phyloP scores from a whole-genome alignment of 2,888 invertebrate genomes.

The Lottia gigantea region DNA sequence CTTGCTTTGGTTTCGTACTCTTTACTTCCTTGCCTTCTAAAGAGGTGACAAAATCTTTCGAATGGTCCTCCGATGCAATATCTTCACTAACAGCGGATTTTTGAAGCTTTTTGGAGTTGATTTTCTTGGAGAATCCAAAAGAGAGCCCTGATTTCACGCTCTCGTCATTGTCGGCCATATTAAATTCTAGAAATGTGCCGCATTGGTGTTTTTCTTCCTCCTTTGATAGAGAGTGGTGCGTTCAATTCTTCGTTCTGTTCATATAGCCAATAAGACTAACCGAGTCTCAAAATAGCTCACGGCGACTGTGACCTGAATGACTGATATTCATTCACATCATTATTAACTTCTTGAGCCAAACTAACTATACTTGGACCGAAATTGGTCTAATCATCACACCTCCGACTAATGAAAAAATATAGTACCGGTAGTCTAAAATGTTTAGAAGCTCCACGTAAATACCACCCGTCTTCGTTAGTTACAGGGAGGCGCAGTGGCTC shows the following conservation, averaged over 20 bases:
- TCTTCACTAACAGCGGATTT: conserved; percentile 35
- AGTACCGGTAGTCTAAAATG: no score
- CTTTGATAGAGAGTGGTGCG: background rate
- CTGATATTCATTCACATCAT: no score
- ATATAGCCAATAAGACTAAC: no score
- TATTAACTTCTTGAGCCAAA: no score
- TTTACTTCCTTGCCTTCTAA: conserved; percentile 47
- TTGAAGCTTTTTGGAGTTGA: conserved; percentile 40
- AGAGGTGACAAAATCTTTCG: conserved; percentile 44
- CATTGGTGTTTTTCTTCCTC: background rate
- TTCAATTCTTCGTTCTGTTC: conserved; percentile 6
- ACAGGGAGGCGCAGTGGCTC: no score
- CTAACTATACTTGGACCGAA: no score
- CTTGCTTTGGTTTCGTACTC: conserved; percentile 40
- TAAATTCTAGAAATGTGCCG: conserved; percentile 7
- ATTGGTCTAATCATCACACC: no score
- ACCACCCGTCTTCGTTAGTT: no score
- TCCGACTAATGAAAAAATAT: no score
- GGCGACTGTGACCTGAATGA: no score
- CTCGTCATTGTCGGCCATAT: conserved; percentile 26
- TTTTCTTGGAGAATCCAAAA: conserved; percentile 52
- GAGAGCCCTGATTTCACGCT: conserved; percentile 39
- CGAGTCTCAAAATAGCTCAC: no score
- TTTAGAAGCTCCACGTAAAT: no score
- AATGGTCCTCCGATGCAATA: conserved; percentile 29